These are phyloP conservation scores for Thelaira solivaga DNA, from an alignment of 2,888 invertebrate genomes.

Conservation along the genomic window DNA sequence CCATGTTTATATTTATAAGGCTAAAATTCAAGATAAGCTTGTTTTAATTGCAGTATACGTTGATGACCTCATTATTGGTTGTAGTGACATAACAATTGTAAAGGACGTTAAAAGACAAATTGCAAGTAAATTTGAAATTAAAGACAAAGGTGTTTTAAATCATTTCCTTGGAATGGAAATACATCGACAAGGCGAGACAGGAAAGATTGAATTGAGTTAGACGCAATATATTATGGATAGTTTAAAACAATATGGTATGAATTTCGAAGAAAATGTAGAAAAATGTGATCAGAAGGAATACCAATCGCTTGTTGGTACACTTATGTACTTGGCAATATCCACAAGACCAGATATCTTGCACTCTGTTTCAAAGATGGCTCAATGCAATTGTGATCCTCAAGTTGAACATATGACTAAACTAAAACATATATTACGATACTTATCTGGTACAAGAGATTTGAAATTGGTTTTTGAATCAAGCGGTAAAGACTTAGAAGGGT, in stretches of 20 bases:
- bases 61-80: conserved; percentile 33
- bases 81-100: neutral
- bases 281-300: too few species aligned
- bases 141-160: neutral
- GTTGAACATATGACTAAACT: neutral
- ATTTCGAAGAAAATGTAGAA: neutral
- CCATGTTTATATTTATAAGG: conserved; percentile 32
- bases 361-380: neutral
- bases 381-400: neutral
- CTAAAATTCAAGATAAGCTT: conserved; percentile 2
- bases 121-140: neutral
- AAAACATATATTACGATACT: conserved; percentile 10
- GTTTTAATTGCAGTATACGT: conserved; percentile 1
- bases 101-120: neutral
- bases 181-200: conserved; percentile 1
- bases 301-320: too few species aligned
- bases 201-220: neutral
- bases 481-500: neutral
- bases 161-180: conserved; percentile 27
- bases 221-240: neutral
- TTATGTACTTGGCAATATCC: too few species aligned
- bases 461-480: neutral
- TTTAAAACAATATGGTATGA: conserved; percentile 8
- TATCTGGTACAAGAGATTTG: neutral
- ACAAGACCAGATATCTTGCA: neutral